phyloP scores from a whole-genome alignment of 2,113 vertebrate genomes.

The Morphnarchus princeps region DNA sequence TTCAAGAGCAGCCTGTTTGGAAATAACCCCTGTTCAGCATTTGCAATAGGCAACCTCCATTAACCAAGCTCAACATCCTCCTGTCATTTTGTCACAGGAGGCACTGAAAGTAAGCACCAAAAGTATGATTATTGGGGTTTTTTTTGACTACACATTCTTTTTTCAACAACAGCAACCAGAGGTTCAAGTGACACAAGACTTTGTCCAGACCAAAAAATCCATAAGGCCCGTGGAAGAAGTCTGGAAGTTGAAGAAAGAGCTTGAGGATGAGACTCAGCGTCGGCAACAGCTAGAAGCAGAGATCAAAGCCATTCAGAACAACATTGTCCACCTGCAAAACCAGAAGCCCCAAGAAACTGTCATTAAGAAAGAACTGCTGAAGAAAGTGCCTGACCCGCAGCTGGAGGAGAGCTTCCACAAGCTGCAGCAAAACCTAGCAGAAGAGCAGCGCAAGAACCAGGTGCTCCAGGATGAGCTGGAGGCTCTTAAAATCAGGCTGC shows the following conservation, averaged over 20 bases:
- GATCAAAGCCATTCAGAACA: slow-evolving; percentile 82
- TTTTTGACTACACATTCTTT: not conserved
- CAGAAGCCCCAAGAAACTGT: slow-evolving; percentile 88
- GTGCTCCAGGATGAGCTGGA: slow-evolving; percentile 86
- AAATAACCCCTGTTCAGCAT: not conserved
- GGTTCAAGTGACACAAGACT: slow-evolving; percentile 54
- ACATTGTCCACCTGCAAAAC: slow-evolving; percentile 85
- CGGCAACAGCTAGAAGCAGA: slow-evolving; percentile 89
- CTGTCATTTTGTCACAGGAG: not conserved
- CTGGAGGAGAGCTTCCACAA: slow-evolving; percentile 87
- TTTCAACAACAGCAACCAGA: slow-evolving; percentile 82
- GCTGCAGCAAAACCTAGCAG: slow-evolving; percentile 83
- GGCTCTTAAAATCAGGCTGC: slow-evolving; percentile 77
- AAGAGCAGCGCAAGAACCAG: slow-evolving; percentile 86
- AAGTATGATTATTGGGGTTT: not conserved
- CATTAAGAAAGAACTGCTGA: slow-evolving; percentile 88
- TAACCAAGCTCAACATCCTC: not conserved
- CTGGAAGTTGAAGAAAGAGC: slow-evolving; percentile 87
- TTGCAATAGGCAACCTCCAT: not conserved
- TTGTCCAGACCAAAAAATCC: slow-evolving; percentile 61
- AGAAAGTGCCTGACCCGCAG: slow-evolving; percentile 89
- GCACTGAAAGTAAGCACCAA: not conserved
- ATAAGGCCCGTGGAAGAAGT: slow-evolving; percentile 72
- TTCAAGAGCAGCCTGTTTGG: not conserved
- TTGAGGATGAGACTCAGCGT: slow-evolving; percentile 88